Percentiles rank a stretch among this genome's conserved stretches.
Evolutionary conservation across 2,888 invertebrate species (phyloP).

Genomic region (Polyploca ridens): DNA sequence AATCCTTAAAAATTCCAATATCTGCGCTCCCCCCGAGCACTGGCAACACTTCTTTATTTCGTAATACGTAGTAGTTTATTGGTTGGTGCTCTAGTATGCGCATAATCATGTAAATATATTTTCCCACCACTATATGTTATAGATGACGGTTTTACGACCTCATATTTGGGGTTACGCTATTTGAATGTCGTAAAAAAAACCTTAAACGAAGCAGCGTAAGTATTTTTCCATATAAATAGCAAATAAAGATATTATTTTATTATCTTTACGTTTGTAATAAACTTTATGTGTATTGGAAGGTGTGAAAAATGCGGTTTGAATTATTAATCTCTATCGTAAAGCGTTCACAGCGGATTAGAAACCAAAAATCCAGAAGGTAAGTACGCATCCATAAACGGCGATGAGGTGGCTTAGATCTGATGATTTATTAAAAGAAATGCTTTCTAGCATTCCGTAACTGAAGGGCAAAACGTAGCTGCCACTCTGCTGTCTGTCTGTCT

Average conservation of each 20-base stretch:
- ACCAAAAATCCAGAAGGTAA: too few relatives aligned
- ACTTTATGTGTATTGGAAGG: not conserved
- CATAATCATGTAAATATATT: constrained; percentile 36
- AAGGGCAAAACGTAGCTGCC: too few relatives aligned
- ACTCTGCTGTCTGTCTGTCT: too few relatives aligned
- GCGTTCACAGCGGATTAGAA: too few relatives aligned
- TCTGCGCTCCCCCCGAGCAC: not conserved
- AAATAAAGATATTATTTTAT: constrained; percentile 3
- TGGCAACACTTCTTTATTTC: constrained; percentile 18
- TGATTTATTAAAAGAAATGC: not conserved
- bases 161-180: constrained; percentile 2
- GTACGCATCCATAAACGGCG: too few relatives aligned
- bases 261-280: not conserved
- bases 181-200: constrained; percentile 10
- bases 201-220: constrained; percentile 1
- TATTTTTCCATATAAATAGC: constrained; percentile 1
- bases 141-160: constrained; percentile 13
- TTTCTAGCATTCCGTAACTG: not conserved
- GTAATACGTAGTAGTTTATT: constrained; percentile 25
- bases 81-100: constrained; percentile 29
- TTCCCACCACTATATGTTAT: constrained; percentile 19
- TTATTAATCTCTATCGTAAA: too few relatives aligned
- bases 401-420: not conserved
- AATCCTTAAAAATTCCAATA: not conserved
- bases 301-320: not conserved